Conservation (phyloP, 2,797 vertebrate species). For the Acipenser oxyrinchus region DNA sequence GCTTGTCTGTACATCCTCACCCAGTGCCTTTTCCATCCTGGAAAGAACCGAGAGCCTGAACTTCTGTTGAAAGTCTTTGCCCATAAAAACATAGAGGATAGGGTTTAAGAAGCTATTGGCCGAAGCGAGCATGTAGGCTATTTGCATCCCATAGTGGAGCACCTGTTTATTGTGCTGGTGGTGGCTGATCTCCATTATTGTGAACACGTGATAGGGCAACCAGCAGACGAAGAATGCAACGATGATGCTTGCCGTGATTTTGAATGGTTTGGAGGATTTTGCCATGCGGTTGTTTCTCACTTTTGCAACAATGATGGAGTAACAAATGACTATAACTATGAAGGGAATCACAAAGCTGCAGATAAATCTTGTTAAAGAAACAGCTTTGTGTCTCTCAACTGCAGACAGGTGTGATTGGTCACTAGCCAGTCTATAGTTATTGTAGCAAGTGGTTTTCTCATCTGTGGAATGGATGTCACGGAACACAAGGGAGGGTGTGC, state of each 20-base stretch:
- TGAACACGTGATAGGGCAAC: conserved; percentile 65
- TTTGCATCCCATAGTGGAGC: conserved; percentile 42
- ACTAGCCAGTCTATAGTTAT: conserved; percentile 54
- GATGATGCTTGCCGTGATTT: conserved; percentile 78
- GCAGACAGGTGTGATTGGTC: not conserved
- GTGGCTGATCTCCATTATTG: conserved; percentile 53
- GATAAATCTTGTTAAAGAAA: conserved; percentile 63
- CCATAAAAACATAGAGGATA: conserved; percentile 82
- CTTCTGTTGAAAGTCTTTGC: conserved; percentile 72
- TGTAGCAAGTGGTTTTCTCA: conserved; percentile 55
- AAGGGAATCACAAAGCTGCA: conserved; percentile 73
- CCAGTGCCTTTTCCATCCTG: conserved; percentile 79
- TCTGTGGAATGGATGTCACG: conserved; percentile 44
- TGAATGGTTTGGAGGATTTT: conserved; percentile 79
- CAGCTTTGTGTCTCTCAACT: conserved; percentile 28
- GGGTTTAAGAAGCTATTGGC: conserved; percentile 94
- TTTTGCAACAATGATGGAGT: conserved; percentile 68
- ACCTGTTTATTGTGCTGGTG: conserved; percentile 11
- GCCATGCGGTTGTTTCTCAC: conserved; percentile 66
- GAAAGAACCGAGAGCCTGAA: conserved; percentile 73
- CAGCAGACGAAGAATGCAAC: conserved; percentile 78
- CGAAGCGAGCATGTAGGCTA: conserved; percentile 51
- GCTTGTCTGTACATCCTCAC: conserved; percentile 69
- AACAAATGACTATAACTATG: conserved; percentile 73
- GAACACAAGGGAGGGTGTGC: conserved; percentile 66